A percentile compares a stretch with the other conserved stretches of the same genome.
Conservation (phyloP, 2,888 invertebrate species). For the Sinelater perroti region DNA sequence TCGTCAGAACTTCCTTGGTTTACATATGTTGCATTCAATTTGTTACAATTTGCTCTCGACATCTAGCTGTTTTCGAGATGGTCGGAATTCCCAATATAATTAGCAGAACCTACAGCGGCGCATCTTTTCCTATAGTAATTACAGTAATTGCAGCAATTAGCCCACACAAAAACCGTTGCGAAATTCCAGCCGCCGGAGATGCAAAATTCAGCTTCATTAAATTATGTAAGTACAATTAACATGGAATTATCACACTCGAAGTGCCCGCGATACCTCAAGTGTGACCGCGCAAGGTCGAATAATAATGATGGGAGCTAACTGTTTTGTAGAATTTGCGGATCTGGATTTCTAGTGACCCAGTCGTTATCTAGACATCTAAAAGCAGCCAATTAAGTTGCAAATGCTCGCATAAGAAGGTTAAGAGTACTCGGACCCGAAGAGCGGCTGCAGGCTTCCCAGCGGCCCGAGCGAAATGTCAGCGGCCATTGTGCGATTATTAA, state of each 20-base stretch:
- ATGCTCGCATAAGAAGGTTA: conserved; percentile 12
- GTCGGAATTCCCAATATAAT: no score
- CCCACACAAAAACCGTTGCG: no score
- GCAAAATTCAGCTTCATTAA: conserved; percentile 28
- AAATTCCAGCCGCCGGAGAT: no score
- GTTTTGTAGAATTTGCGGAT: conserved; percentile 27
- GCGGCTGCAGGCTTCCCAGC: neutral
- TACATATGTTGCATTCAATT: no score
- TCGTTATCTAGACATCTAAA: conserved; percentile 13
- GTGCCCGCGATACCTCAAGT: conserved; percentile 32
- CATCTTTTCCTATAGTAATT: no score
- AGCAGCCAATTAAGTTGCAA: conserved; percentile 7
- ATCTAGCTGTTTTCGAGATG: no score
- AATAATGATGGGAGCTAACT: conserved; percentile 31
- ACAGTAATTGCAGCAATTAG: no score
- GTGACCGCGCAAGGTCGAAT: conserved; percentile 33
- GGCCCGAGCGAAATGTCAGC: neutral
- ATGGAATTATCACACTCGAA: conserved; percentile 27
- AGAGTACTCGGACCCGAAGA: conserved; percentile 1
- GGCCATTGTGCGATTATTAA: neutral
- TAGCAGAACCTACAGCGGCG: no score
- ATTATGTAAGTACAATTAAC: conserved; percentile 25
- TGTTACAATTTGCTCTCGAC: no score
- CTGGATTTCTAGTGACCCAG: conserved; percentile 29
- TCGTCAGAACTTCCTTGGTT: no score